Conservation (phyloP, 2,113 vertebrate genomes). For the Urocynchramus pylzowi region DNA sequence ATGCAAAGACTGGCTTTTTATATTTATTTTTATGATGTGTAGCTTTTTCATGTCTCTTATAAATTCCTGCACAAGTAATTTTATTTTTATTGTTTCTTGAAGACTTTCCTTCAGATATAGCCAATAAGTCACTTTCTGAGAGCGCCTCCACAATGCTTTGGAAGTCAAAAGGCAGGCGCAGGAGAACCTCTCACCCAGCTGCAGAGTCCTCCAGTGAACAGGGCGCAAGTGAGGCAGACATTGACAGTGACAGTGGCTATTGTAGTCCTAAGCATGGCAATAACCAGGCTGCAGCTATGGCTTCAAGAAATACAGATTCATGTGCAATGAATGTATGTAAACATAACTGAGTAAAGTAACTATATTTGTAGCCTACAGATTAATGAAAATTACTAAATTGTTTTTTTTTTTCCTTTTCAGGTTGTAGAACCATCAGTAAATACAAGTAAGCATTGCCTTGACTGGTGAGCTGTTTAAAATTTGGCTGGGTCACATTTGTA, state of each 20-base stretch:
- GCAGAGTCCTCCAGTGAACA: constrained; percentile 89
- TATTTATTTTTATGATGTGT: not conserved
- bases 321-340: constrained; percentile 68
- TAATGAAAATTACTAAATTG: not conserved
- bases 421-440: constrained; percentile 83
- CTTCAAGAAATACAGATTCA: constrained; percentile 72
- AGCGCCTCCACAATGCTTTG: constrained; percentile 78
- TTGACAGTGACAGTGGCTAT: constrained; percentile 97
- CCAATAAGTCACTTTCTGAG: constrained; percentile 85
- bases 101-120: constrained; percentile 92
- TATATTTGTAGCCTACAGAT: not conserved
- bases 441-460: constrained; percentile 74
- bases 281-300: constrained; percentile 74
- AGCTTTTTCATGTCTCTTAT: not conserved
- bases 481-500: not conserved
- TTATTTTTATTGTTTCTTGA: not conserved
- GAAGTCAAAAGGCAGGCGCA: constrained; percentile 85
- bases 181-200: constrained; percentile 82
- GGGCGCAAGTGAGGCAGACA: constrained; percentile 90
- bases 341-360: not conserved
- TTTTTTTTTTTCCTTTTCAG: constrained; percentile 62
- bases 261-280: constrained; percentile 92
- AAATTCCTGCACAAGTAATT: not conserved
- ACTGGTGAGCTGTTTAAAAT: not conserved
- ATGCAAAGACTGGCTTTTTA: not conserved